Base-by-base conservation (phyloP, 2,797 vertebrate species). In the Oreochromis mossambicus region DNA sequence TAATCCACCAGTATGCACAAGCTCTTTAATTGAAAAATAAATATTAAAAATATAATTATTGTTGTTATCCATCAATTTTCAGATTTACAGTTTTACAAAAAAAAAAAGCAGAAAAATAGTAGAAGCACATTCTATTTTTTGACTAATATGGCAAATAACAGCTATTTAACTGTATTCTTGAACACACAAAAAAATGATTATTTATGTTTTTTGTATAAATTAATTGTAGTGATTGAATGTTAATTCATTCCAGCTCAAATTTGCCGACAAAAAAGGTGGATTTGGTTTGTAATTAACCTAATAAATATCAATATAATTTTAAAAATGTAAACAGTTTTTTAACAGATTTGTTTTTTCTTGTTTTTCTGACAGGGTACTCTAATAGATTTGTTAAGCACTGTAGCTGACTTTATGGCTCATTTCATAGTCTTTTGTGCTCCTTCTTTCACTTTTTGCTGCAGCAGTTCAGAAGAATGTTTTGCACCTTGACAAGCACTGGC, bases 361-460 rank as follows among this genome's bases (percentile, higher is more conserved):
- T 70, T 43, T 70, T 24, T 43, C 21, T 43, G 66, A 4, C 13
- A 70, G 21, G 38, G 21, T 70, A 26, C 8, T 43, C 13, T 17
- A 68, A 68, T 68, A 1, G 38, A 24, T 24, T 24, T 41, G n/a
- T 68, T 43, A 41, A 24, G 1, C n/a, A 24, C 38, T 68, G 38
- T 48, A 48, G 26, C 14, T 48, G 24, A 29, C 41, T 12, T 11
- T 70, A 73, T 29, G 41, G 43, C 24, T 10, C 51, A 76, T 83
- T 86, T 86, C 3, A 68, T 34, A 29, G 29, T 24, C 24, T 77
- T 34, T 17, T 68, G 83, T 24, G 4, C 77, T 7, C 41, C 7
- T 19, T 73, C 24, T 85, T 76, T 78, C 73, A 43, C n/a, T 86
- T 87, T 56, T 78, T 79, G 36, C 81, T 87, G 77, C 80, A 70